Evolutionary conservation across 2,888 invertebrate genomes (phyloP).

Genomic region (Achlya flavicornis): DNA sequence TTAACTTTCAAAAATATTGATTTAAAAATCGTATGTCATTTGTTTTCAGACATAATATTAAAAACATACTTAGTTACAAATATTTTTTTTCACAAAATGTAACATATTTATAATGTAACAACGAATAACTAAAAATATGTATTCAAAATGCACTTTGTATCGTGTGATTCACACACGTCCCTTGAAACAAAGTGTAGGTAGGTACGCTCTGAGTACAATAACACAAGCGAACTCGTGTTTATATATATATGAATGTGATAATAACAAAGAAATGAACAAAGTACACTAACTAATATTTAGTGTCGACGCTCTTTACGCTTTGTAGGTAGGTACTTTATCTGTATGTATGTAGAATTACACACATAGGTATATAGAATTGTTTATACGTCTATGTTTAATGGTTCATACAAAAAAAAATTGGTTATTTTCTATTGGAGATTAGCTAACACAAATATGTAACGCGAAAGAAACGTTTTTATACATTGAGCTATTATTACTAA

Average conservation of each 20-base stretch:
- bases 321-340: constrained; percentile 11
- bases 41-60: background rate
- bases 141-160: constrained; percentile 2
- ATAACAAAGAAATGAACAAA: constrained; percentile 45
- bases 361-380: background rate
- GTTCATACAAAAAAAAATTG: background rate
- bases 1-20: too few relatives aligned
- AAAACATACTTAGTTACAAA: background rate
- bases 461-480: too few relatives aligned
- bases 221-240: constrained; percentile 28
- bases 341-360: background rate
- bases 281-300: constrained; percentile 31
- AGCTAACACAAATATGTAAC: too few relatives aligned
- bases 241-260: constrained; percentile 9
- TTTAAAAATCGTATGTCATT: too few relatives aligned
- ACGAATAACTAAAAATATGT: background rate
- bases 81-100: background rate
- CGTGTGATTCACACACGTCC: constrained; percentile 31
- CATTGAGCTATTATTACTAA: too few relatives aligned
- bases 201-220: constrained; percentile 33
- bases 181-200: constrained; percentile 36
- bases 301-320: constrained; percentile 40
- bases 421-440: background rate
- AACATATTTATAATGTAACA: background rate
- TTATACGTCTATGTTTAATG: background rate